Evolutionary conservation across 35 echinoderm and acorn worm species (phyloP).

Genomic region (Apostichopus parvimensis): DNA sequence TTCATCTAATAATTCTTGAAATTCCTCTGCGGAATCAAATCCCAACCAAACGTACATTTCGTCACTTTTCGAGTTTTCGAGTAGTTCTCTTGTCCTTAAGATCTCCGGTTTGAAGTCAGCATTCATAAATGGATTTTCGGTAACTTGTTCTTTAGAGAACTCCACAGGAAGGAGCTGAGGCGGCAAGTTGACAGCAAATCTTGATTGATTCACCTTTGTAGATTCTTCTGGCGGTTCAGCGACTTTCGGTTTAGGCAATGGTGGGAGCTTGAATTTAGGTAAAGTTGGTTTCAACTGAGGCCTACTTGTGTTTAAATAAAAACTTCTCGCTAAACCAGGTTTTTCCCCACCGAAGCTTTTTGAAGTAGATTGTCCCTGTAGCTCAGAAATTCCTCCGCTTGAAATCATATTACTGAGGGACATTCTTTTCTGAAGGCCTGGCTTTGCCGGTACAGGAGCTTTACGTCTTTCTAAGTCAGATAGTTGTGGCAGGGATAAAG

Average conservation of each 20-base stretch:
- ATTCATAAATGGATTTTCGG: conserved; percentile 66
- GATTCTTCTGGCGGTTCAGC: conserved; percentile 11
- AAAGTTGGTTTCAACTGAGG: conserved; percentile 19
- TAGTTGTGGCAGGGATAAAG: conserved; percentile 64
- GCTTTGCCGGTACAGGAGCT: background rate
- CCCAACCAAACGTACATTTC: conserved; percentile 81
- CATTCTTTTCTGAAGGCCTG: conserved; percentile 38
- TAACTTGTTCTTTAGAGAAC: conserved; percentile 48
- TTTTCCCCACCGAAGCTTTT: conserved; percentile 18
- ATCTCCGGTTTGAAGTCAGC: conserved; percentile 56
- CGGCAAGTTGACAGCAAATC: conserved; percentile 19
- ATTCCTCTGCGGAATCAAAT: conserved; percentile 55
- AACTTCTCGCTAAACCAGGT: conserved; percentile 48
- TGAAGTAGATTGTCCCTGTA: background rate
- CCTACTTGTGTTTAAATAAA: conserved; percentile 82
- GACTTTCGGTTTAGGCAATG: conserved; percentile 32
- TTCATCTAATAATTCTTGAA: conserved; percentile 13
- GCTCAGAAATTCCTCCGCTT: conserved; percentile 47
- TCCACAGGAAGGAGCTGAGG: conserved; percentile 42
- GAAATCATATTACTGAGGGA: conserved; percentile 75
- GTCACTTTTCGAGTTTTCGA: conserved; percentile 46
- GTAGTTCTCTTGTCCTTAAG: conserved; percentile 3
- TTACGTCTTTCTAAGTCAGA: conserved; percentile 8
- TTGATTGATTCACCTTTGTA: conserved; percentile 28
- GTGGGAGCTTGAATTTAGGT: conserved; percentile 47